A percentile compares a stretch with the other conserved stretches of the same genome.
Evolutionary conservation across 1,140 invertebrate species (phyloP).

Genomic region (Coenobita brevimanus): DNA sequence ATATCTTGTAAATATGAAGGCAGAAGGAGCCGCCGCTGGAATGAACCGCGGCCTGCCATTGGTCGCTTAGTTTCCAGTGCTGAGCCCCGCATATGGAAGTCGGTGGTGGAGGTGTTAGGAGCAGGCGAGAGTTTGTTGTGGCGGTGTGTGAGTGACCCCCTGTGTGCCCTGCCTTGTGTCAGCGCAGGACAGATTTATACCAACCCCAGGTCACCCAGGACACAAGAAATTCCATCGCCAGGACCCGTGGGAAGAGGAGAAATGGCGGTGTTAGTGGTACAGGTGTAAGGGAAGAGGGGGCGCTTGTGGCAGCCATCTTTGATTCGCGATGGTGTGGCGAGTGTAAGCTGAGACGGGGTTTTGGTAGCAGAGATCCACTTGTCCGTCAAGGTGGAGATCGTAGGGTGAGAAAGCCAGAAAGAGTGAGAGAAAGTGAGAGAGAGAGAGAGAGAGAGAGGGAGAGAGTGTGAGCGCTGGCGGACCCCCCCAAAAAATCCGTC

Average conservation of each 20-base stretch:
- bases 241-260: background rate
- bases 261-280: background rate
- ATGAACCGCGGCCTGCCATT: constrained; percentile 53
- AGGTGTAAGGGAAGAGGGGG: background rate
- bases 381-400: too few species aligned
- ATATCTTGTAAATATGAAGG: too few species aligned
- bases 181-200: too few species aligned
- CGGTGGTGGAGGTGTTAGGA: constrained; percentile 31
- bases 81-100: constrained; percentile 55
- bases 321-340: constrained; percentile 20
- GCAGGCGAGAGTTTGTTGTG: constrained; percentile 34
- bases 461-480: background rate
- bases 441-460: background rate
- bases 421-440: background rate
- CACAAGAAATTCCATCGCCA: too few species aligned
- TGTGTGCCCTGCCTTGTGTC: background rate
- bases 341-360: too few species aligned
- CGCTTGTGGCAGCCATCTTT: background rate
- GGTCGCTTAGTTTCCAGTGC: constrained; percentile 48
- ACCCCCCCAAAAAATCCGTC: constrained; percentile 48
- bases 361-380: too few species aligned
- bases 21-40: constrained; percentile 5
- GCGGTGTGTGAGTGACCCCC: constrained; percentile 34
- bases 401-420: too few species aligned
- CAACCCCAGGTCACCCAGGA: too few species aligned